Conservation (phyloP, 1,140 invertebrate genomes). For the Lycorma delicatula region DNA sequence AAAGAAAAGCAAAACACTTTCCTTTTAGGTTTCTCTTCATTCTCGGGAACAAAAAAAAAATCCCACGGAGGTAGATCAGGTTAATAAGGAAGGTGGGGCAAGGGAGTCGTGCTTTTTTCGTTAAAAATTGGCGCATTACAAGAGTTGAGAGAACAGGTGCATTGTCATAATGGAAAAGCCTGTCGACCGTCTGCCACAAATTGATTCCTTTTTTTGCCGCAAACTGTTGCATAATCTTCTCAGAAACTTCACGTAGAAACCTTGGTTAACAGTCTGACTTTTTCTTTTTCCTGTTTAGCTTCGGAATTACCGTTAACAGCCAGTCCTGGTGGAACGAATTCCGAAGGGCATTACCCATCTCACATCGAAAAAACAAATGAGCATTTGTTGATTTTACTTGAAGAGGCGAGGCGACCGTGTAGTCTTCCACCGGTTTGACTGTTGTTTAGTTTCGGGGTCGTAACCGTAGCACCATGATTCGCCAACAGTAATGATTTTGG, state of each 20-base stretch:
- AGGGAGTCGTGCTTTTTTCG: conserved; percentile 28
- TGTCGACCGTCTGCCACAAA: conserved; percentile 24
- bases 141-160: conserved; percentile 27
- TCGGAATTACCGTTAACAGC: too few relatives aligned
- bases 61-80: conserved; percentile 39
- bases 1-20: too few relatives aligned
- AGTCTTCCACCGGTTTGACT: conserved; percentile 15
- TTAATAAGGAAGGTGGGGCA: conserved; percentile 40
- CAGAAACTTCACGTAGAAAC: conserved; percentile 20
- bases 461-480: conserved; percentile 21
- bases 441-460: conserved; percentile 19
- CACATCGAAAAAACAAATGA: conserved; percentile 33
- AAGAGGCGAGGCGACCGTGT: conserved; percentile 13
- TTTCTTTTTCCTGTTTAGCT: too few relatives aligned
- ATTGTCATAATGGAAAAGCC: conserved; percentile 35
- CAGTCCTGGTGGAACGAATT: conserved; percentile 29
- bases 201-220: conserved; percentile 17
- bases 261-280: conserved; percentile 20
- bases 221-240: conserved; percentile 20
- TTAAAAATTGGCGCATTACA: conserved; percentile 25
- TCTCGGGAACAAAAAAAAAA: conserved; percentile 35
- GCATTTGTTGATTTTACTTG: conserved; percentile 27
- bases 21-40: conserved; percentile 33
- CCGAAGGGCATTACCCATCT: conserved; percentile 28
- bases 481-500: conserved; percentile 16